A percentile compares a stretch with the other conserved stretches of the same genome.
Evolutionary conservation across 2,113 vertebrate species (phyloP).

Genomic region (Cephalopterus ornatus): DNA sequence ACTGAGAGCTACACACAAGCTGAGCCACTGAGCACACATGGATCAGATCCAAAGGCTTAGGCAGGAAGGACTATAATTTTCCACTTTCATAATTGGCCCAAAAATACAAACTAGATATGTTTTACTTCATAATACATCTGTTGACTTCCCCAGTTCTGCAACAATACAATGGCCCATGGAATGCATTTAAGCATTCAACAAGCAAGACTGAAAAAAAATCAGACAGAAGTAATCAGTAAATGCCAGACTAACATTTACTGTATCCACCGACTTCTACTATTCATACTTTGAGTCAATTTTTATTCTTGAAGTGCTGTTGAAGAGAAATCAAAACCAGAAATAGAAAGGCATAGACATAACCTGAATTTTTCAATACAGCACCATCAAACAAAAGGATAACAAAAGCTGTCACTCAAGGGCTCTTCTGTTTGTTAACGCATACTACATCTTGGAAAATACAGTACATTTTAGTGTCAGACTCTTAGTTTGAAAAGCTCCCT

Average conservation of each 20-base stretch:
- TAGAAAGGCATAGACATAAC: conserved; percentile 60
- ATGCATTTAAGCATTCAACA: background rate
- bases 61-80: background rate
- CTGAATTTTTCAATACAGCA: conserved; percentile 67
- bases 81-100: background rate
- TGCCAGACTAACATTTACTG: conserved; percentile 57
- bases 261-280: conserved; percentile 34
- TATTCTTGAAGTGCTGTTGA: conserved; percentile 55
- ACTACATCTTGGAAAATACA: conserved; percentile 48
- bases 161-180: conserved; percentile 4
- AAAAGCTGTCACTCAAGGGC: conserved; percentile 71
- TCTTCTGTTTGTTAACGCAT: conserved; percentile 65
- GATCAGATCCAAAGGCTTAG: background rate
- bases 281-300: conserved; percentile 39
- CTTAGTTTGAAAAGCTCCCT: conserved; percentile 64
- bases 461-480: conserved; percentile 56
- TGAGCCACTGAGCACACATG: rapidly evolving
- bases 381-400: conserved; percentile 66
- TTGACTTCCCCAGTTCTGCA: conserved; percentile 32
- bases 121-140: background rate
- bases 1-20: background rate
- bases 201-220: background rate
- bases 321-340: conserved; percentile 61
- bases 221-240: conserved; percentile 53
- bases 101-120: background rate